A percentile compares a stretch with the other conserved stretches of the same genome.
phyloP scores from a whole-genome alignment of 2,113 vertebrate species.

The Petrocephalus microphthalmus region DNA sequence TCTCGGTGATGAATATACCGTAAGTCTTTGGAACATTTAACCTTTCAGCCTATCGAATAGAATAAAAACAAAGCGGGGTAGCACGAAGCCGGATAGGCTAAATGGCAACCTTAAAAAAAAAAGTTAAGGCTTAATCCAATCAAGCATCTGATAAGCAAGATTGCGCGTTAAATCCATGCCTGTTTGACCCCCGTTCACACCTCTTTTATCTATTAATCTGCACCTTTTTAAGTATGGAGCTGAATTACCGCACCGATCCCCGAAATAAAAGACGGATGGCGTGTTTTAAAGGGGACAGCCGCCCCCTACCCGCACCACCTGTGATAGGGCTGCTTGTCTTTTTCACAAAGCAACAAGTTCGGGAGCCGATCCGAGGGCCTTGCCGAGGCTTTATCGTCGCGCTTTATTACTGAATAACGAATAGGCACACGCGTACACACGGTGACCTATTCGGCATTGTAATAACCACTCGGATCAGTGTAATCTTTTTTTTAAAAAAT shows the following conservation, averaged over 20 bases:
- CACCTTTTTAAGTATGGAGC: slow-evolving; percentile 88
- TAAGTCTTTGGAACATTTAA: not conserved
- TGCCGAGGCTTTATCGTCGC: slow-evolving; percentile 8
- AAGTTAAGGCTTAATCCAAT: slow-evolving; percentile 93
- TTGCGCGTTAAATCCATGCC: slow-evolving; percentile 84
- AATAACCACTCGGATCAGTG: not conserved
- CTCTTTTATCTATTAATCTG: slow-evolving; percentile 99
- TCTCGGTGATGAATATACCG: not conserved
- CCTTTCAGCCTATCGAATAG: slow-evolving; percentile 47
- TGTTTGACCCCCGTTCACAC: slow-evolving; percentile 81
- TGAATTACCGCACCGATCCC: slow-evolving; percentile 81
- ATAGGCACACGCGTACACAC: not conserved
- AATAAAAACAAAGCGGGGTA: slow-evolving; percentile 79
- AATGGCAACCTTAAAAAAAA: slow-evolving; percentile 88
- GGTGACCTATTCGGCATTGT: not conserved
- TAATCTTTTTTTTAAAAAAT: not conserved
- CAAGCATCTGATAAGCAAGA: slow-evolving; percentile 93
- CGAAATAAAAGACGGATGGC: not conserved
- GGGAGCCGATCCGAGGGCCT: slow-evolving; percentile 23
- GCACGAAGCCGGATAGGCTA: slow-evolving; percentile 78
- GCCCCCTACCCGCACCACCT: not conserved
- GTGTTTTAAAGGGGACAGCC: not conserved
- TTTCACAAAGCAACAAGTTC: slow-evolving; percentile 13
- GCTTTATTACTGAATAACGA: not conserved
- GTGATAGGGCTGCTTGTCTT: not conserved